Base-by-base conservation (phyloP, 2,797 vertebrate genomes). In the Premnoplex brunnescens region DNA sequence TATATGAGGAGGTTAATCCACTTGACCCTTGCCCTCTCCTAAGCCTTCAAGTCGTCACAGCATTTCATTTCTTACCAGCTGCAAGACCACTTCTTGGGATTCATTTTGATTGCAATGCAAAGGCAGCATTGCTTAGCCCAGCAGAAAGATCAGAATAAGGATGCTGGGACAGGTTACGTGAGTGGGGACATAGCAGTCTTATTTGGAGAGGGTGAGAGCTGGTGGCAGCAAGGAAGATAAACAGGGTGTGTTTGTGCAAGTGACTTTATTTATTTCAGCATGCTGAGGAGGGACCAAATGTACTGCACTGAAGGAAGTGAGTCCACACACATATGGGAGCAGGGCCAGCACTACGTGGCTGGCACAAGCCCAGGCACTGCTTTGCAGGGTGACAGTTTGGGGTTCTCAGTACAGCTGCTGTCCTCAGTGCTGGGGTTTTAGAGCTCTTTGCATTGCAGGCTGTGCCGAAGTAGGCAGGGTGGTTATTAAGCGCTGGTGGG, bases 1-100 rank as follows among this genome's bases (percentile, higher is more conserved):
- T 94, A 81, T 51, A 75, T 18, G 76, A 94, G 88, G 43, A 90
- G 79, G 51, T 27, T 81, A 88, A 96, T 92, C 87, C 91, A 84
- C 80, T 92, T 93, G 89, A 94, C 66, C 71, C 64, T 79, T 78
- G 72, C 60, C 39, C 76, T 84, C 66, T 80, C 22, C 75, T 94
- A 91, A 95, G 78, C 72, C 72, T 75, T 85, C 67, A 56, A 72
- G 55, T 66, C 81, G 44, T 80, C 52, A 26, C n/a, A 76, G 72
- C 46, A 62, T 89, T 77, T 92, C 30, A 59, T 82, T 89, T 85
- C 67, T 63, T 44, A n/a, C 49, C 64, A 91, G 84, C 49, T 97
- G 80, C 79, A 78, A 75, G 79, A 32, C 17, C 4, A 7, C 36
- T 79, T 90, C 81, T 59, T 46, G 85, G 81, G 71, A 64, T 90